Evolutionary conservation across 2,888 invertebrate genomes (phyloP), one percentile per base, ranked within the genome.

Genomic region (Anthrax anthrax): DNA sequence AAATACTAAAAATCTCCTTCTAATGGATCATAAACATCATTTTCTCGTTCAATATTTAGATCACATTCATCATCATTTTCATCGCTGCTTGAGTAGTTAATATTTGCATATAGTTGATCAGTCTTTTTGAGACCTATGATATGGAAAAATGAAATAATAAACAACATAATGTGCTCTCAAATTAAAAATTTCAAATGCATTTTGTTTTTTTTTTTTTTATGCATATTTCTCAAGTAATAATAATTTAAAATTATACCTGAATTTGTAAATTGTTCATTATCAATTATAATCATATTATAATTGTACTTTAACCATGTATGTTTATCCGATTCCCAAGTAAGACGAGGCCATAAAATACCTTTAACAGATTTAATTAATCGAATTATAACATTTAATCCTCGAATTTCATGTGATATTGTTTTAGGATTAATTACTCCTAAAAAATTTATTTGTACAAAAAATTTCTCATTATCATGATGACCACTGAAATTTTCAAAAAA

Each of bases 311-410:
- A 34, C 51, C 49, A 51, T 10, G 9, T 16, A 9, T 18, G 42
- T 38, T 51, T 51, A 18, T 51, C 51, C n/a, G 41, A 17, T 36
- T 51, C 49, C 39, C 36, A 40, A 4, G 36, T 39, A 16, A 51
- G 27, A 14, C 51, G 43, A 13, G 51, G 51, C 50, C 50, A 50
- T 3, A 37, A 34, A n/a, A 47, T 17, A 8, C 37, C 42, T 42
- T 46, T 46, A 13, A 58, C 41, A n/a, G 47, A 52, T 44, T 61
- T 61, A 1, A 55, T 52, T 29, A 62, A 49, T 19, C 60, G 56
- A 39, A 62, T 54, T 4, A 58, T 48, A 0, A 61, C 58, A 51
- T 58, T 56, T 1, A 61, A 39, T 1, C 61, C 61, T 39, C 58
- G 57, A 42, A 61, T 54, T 48, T 58, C 58, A 47, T 62, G 60